A percentile compares a stretch with the other conserved stretches of the same genome.
These are phyloP conservation scores for Alligator sinensis DNA, from an alignment of 2,113 vertebrate genomes.

Conservation along the genomic window DNA sequence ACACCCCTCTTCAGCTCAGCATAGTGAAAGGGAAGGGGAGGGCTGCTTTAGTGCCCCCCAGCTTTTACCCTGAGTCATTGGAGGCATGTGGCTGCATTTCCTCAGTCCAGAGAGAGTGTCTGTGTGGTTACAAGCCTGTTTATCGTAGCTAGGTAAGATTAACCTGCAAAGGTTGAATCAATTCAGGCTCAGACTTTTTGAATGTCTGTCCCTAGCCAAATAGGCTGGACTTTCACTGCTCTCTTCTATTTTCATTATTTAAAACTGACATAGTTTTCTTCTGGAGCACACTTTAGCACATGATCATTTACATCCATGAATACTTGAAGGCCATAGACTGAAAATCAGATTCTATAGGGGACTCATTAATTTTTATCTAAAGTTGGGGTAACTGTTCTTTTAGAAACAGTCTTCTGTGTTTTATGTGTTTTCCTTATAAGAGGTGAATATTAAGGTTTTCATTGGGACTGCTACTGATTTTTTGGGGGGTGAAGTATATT, in stretches of 20 bases:
- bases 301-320: not conserved
- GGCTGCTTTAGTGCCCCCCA: too few relatives aligned
- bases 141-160: too few relatives aligned
- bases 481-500: conserved; percentile 52
- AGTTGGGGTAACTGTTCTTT: not conserved
- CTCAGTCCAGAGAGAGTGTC: too few relatives aligned
- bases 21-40: too few relatives aligned
- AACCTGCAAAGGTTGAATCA: too few relatives aligned
- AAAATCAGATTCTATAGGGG: not conserved
- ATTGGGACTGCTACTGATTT: conserved; percentile 51
- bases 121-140: too few relatives aligned
- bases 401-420: not conserved
- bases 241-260: not conserved
- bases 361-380: not conserved
- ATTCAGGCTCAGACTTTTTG: too few relatives aligned
- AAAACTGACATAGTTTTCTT: not conserved
- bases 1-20: too few relatives aligned
- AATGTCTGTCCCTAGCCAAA: too few relatives aligned
- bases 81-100: too few relatives aligned
- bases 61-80: too few relatives aligned
- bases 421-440: not conserved
- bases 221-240: not conserved
- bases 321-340: not conserved
- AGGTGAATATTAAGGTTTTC: not conserved
- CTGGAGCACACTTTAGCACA: not conserved